phyloP scores from a whole-genome alignment of 2,113 vertebrate genomes.

The Antigone vipio region DNA sequence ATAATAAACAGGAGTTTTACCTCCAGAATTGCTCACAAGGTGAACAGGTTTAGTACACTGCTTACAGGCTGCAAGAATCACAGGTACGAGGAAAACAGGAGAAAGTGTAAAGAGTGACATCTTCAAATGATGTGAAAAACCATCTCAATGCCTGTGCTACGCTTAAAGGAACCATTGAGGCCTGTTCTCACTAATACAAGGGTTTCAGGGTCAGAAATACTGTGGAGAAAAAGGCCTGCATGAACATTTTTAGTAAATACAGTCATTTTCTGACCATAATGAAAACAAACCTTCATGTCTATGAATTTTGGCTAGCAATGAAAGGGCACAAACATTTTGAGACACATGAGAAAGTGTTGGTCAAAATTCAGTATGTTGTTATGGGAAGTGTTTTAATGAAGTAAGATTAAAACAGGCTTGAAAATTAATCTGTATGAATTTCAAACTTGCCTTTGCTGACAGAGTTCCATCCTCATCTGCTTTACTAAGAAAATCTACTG shows the following conservation, averaged over 20 bases:
- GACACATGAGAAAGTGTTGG: background rate
- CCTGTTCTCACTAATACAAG: background rate
- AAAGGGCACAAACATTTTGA: background rate
- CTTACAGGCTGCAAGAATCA: background rate
- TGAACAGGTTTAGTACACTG: background rate
- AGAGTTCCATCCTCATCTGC: background rate
- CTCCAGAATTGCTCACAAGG: background rate
- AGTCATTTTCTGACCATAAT: background rate
- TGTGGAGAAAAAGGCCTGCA: background rate
- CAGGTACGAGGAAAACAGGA: background rate
- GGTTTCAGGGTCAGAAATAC: background rate
- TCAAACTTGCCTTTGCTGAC: background rate
- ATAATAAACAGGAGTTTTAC: background rate
- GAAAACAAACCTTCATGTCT: background rate
- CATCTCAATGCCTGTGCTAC: background rate
- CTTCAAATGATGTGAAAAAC: background rate
- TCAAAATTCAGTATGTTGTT: background rate
- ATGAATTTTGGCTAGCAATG: background rate
- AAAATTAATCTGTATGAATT: background rate
- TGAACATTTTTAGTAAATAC: background rate
- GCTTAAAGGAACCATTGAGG: background rate
- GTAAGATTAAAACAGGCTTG: background rate
- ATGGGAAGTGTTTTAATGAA: background rate
- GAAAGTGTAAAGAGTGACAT: background rate
- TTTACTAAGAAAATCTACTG: background rate